phyloP scores from a whole-genome alignment of 1,140 invertebrate genomes.

The Bombus pyrosoma region DNA sequence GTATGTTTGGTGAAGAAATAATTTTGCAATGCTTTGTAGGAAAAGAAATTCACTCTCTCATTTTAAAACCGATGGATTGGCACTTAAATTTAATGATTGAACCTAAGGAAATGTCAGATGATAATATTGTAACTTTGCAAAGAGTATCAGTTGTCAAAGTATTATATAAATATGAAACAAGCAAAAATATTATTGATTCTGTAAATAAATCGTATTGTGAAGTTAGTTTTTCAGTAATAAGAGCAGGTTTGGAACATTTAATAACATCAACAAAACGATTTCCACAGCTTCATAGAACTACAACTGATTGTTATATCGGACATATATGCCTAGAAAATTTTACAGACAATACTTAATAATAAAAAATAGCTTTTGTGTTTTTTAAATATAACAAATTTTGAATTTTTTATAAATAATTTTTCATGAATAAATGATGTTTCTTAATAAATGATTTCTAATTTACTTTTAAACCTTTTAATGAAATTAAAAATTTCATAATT shows the following conservation, averaged over 20 bases:
- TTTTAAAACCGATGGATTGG: slow-evolving; percentile 76
- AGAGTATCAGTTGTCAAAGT: slow-evolving; percentile 72
- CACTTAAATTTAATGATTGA: slow-evolving; percentile 74
- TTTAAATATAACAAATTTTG: not conserved
- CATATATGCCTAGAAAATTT: slow-evolving; percentile 66
- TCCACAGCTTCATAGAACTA: slow-evolving; percentile 73
- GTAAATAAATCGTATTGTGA: slow-evolving; percentile 70
- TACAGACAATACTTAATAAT: not conserved
- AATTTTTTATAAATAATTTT: not conserved
- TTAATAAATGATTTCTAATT: not conserved
- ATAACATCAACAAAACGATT: slow-evolving; percentile 72
- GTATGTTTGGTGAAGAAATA: slow-evolving; percentile 71
- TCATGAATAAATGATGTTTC: not conserved
- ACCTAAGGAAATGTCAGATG: slow-evolving; percentile 43
- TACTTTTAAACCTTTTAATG: not conserved
- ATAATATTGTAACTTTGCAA: slow-evolving; percentile 63
- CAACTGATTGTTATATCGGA: slow-evolving; percentile 73
- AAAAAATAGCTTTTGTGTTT: not conserved
- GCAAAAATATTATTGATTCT: slow-evolving; percentile 57
- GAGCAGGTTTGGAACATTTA: slow-evolving; percentile 76
- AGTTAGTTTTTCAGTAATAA: slow-evolving; percentile 70
- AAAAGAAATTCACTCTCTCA: slow-evolving; percentile 71
- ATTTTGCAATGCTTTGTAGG: slow-evolving; percentile 70
- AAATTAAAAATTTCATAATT: slow-evolving; percentile 6
- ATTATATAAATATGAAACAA: slow-evolving; percentile 76